phyloP scores from a whole-genome alignment of 2,113 vertebrate species.

The Cromileptes altivelis region DNA sequence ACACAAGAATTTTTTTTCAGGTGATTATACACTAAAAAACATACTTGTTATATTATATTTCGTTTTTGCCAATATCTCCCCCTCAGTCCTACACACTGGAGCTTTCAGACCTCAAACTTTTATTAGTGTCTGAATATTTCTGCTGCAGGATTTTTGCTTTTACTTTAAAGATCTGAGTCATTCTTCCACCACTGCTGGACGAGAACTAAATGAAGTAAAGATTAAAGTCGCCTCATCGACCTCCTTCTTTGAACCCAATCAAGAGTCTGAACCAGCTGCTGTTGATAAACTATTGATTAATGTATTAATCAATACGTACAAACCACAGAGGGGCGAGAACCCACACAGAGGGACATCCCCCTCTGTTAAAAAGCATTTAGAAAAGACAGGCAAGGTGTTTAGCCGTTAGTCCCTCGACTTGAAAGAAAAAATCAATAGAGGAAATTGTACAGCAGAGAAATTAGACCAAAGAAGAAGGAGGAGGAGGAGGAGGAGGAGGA shows the following conservation, averaged over 20 bases:
- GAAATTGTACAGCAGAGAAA: slow-evolving; percentile 48
- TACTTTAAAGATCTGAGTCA: not conserved
- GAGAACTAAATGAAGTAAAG: not conserved
- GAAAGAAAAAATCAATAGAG: slow-evolving; percentile 48
- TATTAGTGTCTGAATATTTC: too few relatives aligned
- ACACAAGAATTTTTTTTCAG: too few relatives aligned
- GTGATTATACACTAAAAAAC: too few relatives aligned
- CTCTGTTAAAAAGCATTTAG: not conserved
- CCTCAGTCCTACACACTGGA: too few relatives aligned
- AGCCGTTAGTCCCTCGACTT: not conserved
- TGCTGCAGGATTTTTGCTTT: too few relatives aligned
- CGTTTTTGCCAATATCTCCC: too few relatives aligned
- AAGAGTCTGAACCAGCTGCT: not conserved
- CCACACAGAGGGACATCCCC: not conserved
- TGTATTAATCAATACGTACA: not conserved
- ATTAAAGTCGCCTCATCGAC: slow-evolving; percentile 31
- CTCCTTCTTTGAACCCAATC: not conserved
- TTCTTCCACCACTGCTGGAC: not conserved
- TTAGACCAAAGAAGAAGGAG: not conserved
- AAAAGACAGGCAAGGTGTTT: not conserved
- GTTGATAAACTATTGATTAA: slow-evolving; percentile 11
- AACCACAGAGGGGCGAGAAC: not conserved
- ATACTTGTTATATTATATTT: too few relatives aligned
- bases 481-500: not conserved
- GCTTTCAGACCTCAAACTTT: too few relatives aligned